Percentiles rank a stretch among this genome's conserved stretches.
Conservation (phyloP, 2,888 invertebrate genomes). For the Acleris emargana region DNA sequence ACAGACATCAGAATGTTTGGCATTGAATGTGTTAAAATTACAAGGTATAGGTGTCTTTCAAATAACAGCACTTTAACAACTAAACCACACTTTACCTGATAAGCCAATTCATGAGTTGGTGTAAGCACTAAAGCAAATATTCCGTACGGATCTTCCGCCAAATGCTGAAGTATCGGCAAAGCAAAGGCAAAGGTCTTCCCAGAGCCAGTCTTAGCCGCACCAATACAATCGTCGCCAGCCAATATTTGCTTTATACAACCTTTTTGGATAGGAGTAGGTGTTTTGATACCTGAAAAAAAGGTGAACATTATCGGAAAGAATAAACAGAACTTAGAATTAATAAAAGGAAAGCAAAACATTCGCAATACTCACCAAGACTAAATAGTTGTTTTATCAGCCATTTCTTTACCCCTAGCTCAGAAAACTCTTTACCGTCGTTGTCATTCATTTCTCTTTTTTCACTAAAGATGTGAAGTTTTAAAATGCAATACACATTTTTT, state of each 20-base stretch:
- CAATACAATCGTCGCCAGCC: constrained; percentile 93
- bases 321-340: background rate
- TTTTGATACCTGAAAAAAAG: constrained; percentile 86
- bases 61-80: background rate
- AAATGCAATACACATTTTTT: background rate
- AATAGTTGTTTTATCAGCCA: constrained; percentile 90
- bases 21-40: too few species aligned
- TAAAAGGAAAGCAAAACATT: background rate
- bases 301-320: background rate
- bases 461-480: background rate
- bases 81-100: constrained; percentile 83
- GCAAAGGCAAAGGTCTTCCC: constrained; percentile 99
- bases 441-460: constrained; percentile 55
- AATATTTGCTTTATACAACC: constrained; percentile 92
- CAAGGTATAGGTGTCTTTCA: too few species aligned
- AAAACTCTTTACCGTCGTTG: constrained; percentile 79
- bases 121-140: constrained; percentile 97
- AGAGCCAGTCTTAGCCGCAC: constrained; percentile 98
- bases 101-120: constrained; percentile 96
- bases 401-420: constrained; percentile 85
- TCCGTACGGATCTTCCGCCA: constrained; percentile 97
- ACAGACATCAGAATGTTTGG: too few species aligned
- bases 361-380: constrained; percentile 83
- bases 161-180: constrained; percentile 94
- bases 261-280: constrained; percentile 92